Base-by-base conservation (phyloP, 2,797 vertebrate genomes). In the Sebastiscus albofasciatus region DNA sequence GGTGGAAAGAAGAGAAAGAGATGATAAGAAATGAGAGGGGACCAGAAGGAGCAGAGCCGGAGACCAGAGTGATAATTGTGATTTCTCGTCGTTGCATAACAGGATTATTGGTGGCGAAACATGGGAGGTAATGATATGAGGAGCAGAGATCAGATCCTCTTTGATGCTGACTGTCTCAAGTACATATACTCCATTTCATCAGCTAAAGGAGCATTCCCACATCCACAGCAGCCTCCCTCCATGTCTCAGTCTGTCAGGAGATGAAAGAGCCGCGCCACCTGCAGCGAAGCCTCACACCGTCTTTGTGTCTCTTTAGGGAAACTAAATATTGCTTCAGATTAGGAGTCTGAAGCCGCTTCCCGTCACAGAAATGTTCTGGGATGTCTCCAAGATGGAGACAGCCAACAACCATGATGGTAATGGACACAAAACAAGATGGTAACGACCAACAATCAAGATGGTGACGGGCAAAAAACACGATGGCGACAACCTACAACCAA, bases 161-260 rank as follows among this genome's bases (percentile, higher is more conserved):
- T 69, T 78, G 80, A 82, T 58, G 64, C 33, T 12, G 29, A 56
- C 59, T 13, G 29, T n/a, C 5, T 67, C 34, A 52, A 26, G 59
- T 22, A 39, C 22, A 59, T 22, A n/a, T 20, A 20, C 59, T 60
- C 12, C 20, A 14, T 55, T 65, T 42, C 42, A 58, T 74, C 66
- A 36, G n/a, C 70, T 59, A 6, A 33, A n/a, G 62, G 13, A 66
- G 31, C 39, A 71, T 16, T 10, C 39, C 26, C 55, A n/a, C 26
- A 42, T 49, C 3, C 8, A 26, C 52, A 56, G 27, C 39, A 9
- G 1, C 33, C 59, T 20, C 7, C 6, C 26, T 16, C 10, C 7
- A 14, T 1, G 58, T 31, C 18, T 49, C 46, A 18, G 46, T 20
- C 46, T 49, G 46, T 49, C 46, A 49, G 3, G 16, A 49, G 46